Percentiles rank a stretch among this genome's conserved stretches.
Evolutionary conservation across 92 coral and sea anemone genomes (phyloP).

Genomic region (Paramuricea clavata): DNA sequence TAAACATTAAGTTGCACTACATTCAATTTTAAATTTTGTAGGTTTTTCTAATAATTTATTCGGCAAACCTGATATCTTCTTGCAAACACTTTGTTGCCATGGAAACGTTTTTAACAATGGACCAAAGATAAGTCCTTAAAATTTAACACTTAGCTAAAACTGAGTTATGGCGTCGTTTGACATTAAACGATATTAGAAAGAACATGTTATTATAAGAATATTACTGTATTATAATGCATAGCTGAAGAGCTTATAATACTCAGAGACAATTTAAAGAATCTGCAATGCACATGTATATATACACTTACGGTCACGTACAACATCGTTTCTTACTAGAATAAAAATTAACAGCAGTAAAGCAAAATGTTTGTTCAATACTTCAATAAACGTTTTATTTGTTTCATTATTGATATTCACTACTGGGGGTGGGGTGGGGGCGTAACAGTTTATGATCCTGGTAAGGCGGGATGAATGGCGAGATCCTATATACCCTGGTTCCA

Average conservation of each 20-base stretch:
- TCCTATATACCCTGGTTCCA: too few species aligned
- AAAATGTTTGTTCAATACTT: too few species aligned
- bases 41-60: constrained; percentile 5
- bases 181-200: not conserved
- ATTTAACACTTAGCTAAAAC: not conserved
- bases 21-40: not conserved
- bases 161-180: not conserved
- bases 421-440: not conserved
- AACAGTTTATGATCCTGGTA: not conserved
- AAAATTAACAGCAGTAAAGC: too few species aligned
- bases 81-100: not conserved
- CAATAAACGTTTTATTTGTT: not conserved
- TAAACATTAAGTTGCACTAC: not conserved
- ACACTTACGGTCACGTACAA: too few species aligned
- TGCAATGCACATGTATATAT: not conserved
- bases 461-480: too few species aligned
- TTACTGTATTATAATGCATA: not conserved
- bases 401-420: not conserved
- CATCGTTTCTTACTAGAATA: not conserved
- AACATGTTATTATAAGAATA: too few species aligned
- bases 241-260: not conserved
- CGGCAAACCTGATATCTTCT: not conserved
- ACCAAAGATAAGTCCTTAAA: not conserved
- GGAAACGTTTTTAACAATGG: not conserved
- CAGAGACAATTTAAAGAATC: too few species aligned